Conservation (phyloP, 2,888 invertebrate species). For the Galeruca laticollis region DNA sequence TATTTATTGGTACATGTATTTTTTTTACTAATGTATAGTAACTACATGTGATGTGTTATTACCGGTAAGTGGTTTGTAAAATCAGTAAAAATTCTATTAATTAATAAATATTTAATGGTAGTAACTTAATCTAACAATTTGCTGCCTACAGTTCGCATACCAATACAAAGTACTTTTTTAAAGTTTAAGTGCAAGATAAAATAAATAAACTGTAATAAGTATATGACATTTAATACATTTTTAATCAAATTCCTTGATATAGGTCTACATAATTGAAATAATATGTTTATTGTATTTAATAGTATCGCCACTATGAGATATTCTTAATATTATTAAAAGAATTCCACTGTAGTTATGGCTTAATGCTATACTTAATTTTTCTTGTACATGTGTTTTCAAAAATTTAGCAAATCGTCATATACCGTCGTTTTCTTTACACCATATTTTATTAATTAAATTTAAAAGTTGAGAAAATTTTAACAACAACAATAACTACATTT, state of each 20-base stretch:
- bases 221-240: neutral
- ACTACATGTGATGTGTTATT: neutral
- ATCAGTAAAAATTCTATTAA: constrained; percentile 1
- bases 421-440: neutral
- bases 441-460: neutral
- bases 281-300: no score
- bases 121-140: neutral
- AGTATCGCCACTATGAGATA: no score
- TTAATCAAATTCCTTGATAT: neutral
- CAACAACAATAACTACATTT: constrained; percentile 2
- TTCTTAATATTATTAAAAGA: no score
- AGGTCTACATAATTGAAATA: no score
- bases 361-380: neutral
- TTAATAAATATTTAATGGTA: neutral
- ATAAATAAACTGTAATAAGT: neutral
- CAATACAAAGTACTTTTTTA: constrained; percentile 5
- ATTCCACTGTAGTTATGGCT: neutral
- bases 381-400: neutral
- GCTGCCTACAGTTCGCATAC: neutral
- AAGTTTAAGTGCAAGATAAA: constrained; percentile 1
- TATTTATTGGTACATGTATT: neutral
- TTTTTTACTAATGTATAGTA: neutral
- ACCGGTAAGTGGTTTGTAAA: constrained; percentile 9
- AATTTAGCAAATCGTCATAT: neutral
- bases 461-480: neutral